A percentile compares a stretch with the other conserved stretches of the same genome.
Conservation (phyloP, 2,797 vertebrate species). For the Poecilia velifera region DNA sequence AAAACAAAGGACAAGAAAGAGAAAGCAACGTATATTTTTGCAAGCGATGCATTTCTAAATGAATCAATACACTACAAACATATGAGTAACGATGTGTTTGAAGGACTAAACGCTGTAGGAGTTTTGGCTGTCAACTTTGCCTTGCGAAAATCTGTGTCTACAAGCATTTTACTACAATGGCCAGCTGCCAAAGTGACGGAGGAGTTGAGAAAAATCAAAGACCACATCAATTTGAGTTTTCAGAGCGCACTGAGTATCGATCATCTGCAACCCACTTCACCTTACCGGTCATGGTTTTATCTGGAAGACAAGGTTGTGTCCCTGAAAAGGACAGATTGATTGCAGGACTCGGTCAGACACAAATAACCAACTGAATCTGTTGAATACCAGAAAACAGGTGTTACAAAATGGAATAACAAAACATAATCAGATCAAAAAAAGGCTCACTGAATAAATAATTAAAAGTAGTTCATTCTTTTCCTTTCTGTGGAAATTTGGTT, state of each 20-base stretch:
- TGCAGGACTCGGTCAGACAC: background rate
- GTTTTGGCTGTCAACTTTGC: background rate
- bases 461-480: background rate
- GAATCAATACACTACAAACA: background rate
- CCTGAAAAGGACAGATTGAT: slow-evolving; percentile 9
- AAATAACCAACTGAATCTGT: background rate
- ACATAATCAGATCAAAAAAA: background rate
- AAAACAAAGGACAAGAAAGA: background rate
- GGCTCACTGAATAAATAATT: background rate
- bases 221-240: slow-evolving; percentile 59
- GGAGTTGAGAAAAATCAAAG: slow-evolving; percentile 61
- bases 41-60: background rate
- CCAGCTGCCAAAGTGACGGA: slow-evolving; percentile 43
- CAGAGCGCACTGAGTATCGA: slow-evolving; percentile 54
- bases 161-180: slow-evolving; percentile 31
- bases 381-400: background rate
- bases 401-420: background rate
- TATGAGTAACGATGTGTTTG: background rate
- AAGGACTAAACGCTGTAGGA: slow-evolving; percentile 22
- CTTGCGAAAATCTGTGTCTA: slow-evolving; percentile 25
- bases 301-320: slow-evolving; percentile 29
- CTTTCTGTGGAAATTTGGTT: background rate
- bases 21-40: background rate
- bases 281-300: slow-evolving; percentile 28
- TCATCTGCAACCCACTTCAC: slow-evolving; percentile 38